Evolutionary conservation across 2,113 vertebrate species (phyloP), one percentile per base, ranked within the genome.

Genomic region (Pseudorasbora parva): DNA sequence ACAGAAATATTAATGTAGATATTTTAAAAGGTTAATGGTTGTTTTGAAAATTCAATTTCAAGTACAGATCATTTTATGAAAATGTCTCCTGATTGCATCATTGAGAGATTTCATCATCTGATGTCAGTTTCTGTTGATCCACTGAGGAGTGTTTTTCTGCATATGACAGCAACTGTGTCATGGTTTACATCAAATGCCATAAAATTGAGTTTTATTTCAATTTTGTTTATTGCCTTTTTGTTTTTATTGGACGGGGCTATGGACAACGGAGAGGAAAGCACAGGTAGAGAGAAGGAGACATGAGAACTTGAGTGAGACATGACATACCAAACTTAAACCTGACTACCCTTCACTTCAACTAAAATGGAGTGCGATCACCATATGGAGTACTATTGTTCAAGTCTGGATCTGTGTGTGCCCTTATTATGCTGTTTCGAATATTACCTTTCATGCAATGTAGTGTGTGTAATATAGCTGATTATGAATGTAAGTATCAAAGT

Each of bases 81-180:
- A 56, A 59, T 77, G 74, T 77, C 54, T 41, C 21, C 30, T 77
- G 30, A 57, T 77, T 77, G 74, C 74, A 77, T 77, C 74, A 77
- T 37, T 21, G 8, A 30, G 25, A 75, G 49, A 75, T 75, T 75
- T 56, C 19, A 21, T 51, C 47, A 51, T 75, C 25, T 19, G 11
- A 49, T 27, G 25, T 75, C 73, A n/a, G 1, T 11, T 76, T 57
- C 19, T n/a, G 5, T 27, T 49, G 71, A 76, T 76, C 19, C 49
- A 37, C 73, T 3, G 19, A 56, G 27, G 27, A 57, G 41, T n/a
- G 5, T 41, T 41, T 57, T 12, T 37, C 74, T 49, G 33, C 47
- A 19, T 49, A 17, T 75, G 72, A 8, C 64, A 68, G 64, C 30
- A 68, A 21, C 30, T 68, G 64, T 37, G 8, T 4, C 33, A 19